These are phyloP conservation scores for Callyntrura sp. DNA, from an alignment of 2,888 invertebrate species.

Conservation along the genomic window DNA sequence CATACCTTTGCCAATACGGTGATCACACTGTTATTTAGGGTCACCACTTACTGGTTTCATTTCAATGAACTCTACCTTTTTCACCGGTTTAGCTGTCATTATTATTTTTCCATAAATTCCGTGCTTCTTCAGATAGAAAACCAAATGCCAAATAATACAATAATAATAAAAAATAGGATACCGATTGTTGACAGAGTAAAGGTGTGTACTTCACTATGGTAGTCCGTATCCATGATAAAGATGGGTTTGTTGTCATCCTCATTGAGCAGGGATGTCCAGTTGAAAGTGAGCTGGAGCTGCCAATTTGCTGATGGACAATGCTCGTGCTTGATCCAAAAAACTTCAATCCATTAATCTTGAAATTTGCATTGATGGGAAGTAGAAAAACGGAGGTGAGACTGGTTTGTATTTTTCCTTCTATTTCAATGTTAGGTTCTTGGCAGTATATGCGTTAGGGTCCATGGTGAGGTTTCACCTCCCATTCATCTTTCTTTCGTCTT, in stretches of 20 bases:
- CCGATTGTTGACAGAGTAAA: too few species aligned
- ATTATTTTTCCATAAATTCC: neutral
- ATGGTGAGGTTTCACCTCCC: constrained; percentile 54
- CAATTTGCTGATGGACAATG: constrained; percentile 61
- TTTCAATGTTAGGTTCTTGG: constrained; percentile 28
- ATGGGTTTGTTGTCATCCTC: too few species aligned
- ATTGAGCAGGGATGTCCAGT: constrained; percentile 2
- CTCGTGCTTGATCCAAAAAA: constrained; percentile 42
- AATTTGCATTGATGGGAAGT: constrained; percentile 58
- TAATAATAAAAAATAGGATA: neutral
- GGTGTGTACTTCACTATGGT: too few species aligned
- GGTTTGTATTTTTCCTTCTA: neutral
- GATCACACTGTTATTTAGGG: too few species aligned
- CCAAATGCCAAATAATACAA: neutral
- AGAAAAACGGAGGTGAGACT: constrained; percentile 70
- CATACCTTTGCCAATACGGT: too few species aligned
- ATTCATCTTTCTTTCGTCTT: neutral
- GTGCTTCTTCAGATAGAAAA: neutral
- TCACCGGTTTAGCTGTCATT: neutral
- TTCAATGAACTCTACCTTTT: constrained; percentile 40
- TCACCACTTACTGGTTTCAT: too few species aligned
- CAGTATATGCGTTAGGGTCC: constrained; percentile 64
- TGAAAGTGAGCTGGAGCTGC: constrained; percentile 55
- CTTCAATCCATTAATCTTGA: constrained; percentile 62
- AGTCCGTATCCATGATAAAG: too few species aligned